A percentile compares a stretch with the other conserved stretches of the same genome.
These are phyloP conservation scores for Oedothorax gibbosus DNA, from an alignment of 1,140 invertebrate species.

Conservation along the genomic window DNA sequence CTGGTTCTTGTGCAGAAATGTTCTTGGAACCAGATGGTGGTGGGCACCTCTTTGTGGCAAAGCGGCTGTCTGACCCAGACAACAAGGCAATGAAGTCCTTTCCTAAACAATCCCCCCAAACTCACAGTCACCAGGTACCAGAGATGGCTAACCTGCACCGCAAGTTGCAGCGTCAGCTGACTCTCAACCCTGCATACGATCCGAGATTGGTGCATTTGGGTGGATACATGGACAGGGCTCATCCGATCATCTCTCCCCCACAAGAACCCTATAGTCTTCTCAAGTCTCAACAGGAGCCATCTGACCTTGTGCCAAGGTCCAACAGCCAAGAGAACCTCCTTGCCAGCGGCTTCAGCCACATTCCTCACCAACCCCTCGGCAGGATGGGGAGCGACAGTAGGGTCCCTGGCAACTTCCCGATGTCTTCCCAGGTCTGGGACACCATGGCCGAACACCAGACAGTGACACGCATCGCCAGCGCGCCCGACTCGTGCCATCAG, in stretches of 20 bases:
- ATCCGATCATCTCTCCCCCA: constrained; percentile 33
- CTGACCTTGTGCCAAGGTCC: constrained; percentile 26
- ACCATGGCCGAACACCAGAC: constrained; percentile 69
- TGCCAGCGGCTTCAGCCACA: background rate
- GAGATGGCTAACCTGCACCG: constrained; percentile 77
- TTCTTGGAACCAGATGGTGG: constrained; percentile 62
- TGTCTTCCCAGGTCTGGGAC: constrained; percentile 62
- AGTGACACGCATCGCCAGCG: constrained; percentile 82
- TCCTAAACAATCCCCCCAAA: constrained; percentile 16
- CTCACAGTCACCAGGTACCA: constrained; percentile 51
- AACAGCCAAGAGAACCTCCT: constrained; percentile 52
- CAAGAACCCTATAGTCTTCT: constrained; percentile 26
- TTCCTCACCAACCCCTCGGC: constrained; percentile 62
- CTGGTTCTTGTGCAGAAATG: constrained; percentile 47
- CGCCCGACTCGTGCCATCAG: constrained; percentile 76
- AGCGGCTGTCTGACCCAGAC: constrained; percentile 70
- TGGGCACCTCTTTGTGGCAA: constrained; percentile 68
- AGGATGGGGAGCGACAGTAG: constrained; percentile 64
- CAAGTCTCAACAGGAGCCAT: background rate
- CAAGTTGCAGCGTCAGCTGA: constrained; percentile 83
- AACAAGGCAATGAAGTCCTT: constrained; percentile 43
- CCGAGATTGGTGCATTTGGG: constrained; percentile 72
- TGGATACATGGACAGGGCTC: constrained; percentile 18
- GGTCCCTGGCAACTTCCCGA: constrained; percentile 46
- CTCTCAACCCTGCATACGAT: constrained; percentile 83